A percentile compares a stretch with the other conserved stretches of the same genome.
These are phyloP conservation scores for Phoxinus phoxinus DNA, from an alignment of 2,113 vertebrate genomes.

Conservation along the genomic window DNA sequence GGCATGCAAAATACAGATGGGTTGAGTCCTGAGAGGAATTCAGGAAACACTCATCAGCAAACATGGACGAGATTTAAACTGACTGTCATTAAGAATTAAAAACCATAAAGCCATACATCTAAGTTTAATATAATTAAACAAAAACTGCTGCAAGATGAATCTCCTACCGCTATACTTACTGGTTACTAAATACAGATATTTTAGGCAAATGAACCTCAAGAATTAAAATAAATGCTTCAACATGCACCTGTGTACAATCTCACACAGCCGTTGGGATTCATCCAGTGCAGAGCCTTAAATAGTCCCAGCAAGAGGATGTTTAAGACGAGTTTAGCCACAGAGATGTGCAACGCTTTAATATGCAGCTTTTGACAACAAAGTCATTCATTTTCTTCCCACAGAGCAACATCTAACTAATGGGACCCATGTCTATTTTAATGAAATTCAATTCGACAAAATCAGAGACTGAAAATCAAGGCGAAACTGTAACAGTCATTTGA, in stretches of 20 bases:
- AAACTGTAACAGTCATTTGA: constrained; percentile 19
- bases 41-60: neutral
- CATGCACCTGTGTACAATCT: neutral
- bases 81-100: neutral
- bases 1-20: neutral
- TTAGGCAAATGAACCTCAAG: neutral
- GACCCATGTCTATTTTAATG: constrained; percentile 27
- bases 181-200: neutral
- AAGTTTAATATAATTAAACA: neutral
- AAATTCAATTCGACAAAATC: neutral
- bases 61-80: neutral
- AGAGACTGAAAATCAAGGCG: constrained; percentile 22
- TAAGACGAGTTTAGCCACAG: neutral
- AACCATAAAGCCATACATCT: neutral
- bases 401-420: constrained; percentile 25
- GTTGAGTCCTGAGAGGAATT: neutral
- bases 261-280: neutral
- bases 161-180: neutral
- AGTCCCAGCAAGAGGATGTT: neutral
- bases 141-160: neutral
- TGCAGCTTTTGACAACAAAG: constrained; percentile 24
- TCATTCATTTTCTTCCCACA: constrained; percentile 24
- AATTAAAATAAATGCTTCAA: neutral
- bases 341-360: constrained; percentile 1
- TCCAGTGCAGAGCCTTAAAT: neutral